Conservation (phyloP, 2,797 vertebrate genomes). For the Nothura maculosa region DNA sequence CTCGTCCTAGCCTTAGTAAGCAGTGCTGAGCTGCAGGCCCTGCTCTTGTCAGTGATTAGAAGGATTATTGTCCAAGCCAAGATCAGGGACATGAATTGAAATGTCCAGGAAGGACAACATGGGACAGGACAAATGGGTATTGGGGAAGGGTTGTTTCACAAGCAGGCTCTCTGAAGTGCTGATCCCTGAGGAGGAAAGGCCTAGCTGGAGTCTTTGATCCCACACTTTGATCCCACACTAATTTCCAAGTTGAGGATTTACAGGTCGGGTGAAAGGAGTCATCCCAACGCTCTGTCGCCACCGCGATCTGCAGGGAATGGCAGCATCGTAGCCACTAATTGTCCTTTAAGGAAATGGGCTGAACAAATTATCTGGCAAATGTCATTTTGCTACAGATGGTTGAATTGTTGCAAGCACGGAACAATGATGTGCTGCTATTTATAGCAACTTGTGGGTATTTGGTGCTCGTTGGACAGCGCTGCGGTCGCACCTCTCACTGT, state of each 20-base stretch:
- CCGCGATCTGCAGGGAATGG: background rate
- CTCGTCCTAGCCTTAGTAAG: slow-evolving; percentile 3
- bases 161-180: slow-evolving; percentile 37
- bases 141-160: background rate
- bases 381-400: background rate
- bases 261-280: background rate
- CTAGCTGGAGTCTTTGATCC: slow-evolving; percentile 4
- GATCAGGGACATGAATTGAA: slow-evolving; percentile 52
- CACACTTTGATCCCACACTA: background rate
- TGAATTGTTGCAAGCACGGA: background rate
- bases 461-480: background rate
- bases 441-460: background rate
- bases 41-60: slow-evolving; percentile 40
- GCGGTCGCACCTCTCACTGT: background rate
- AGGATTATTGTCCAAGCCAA: slow-evolving; percentile 51
- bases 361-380: background rate
- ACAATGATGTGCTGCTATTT: background rate
- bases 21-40: background rate
- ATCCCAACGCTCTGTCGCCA: background rate
- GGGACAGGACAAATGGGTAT: background rate
- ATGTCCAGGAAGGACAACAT: slow-evolving; percentile 12
- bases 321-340: background rate
- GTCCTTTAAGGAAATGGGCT: background rate
- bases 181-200: slow-evolving; percentile 30
- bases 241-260: slow-evolving; percentile 13